These are phyloP conservation scores for Molanna angustata DNA, from an alignment of 2,888 invertebrate species.

Conservation along the genomic window DNA sequence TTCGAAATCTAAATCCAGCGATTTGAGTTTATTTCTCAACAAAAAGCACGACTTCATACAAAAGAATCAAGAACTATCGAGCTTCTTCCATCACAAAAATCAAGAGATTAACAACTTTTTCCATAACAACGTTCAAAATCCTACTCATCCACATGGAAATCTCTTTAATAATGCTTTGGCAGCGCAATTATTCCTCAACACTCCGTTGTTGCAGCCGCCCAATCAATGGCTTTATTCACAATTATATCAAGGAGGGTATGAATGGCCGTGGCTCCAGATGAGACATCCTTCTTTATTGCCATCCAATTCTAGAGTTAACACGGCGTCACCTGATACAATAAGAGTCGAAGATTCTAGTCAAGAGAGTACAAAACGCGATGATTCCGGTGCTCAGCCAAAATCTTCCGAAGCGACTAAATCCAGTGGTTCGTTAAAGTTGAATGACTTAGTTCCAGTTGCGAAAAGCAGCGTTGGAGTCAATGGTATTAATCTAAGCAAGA, in stretches of 20 bases:
- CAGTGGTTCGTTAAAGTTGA: conserved; percentile 5
- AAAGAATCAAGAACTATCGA: conserved; percentile 50
- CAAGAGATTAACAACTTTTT: conserved; percentile 40
- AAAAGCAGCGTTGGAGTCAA: conserved; percentile 28
- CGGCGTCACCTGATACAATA: conserved; percentile 34
- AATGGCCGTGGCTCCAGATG: conserved; percentile 64
- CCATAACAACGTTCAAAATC: conserved; percentile 30
- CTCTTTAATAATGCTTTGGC: conserved; percentile 60
- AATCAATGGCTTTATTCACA: conserved; percentile 78
- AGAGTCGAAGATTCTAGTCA: conserved; percentile 37
- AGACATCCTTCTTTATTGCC: conserved; percentile 39
- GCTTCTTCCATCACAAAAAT: conserved; percentile 47
- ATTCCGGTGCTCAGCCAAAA: conserved; percentile 27
- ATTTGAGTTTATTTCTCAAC: conserved; percentile 35
- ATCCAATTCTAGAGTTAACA: conserved; percentile 31
- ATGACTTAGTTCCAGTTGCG: conserved; percentile 8
- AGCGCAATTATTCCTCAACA: conserved; percentile 71
- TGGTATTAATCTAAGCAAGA: conserved; percentile 37
- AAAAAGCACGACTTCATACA: conserved; percentile 44
- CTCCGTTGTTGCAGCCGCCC: conserved; percentile 71
- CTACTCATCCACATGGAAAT: conserved; percentile 39
- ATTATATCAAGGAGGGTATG: conserved; percentile 65
- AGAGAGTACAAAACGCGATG: conserved; percentile 34
- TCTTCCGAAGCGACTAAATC: conserved; percentile 33
- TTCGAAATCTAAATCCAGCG: conserved; percentile 36